Conservation (phyloP, 2,888 invertebrate genomes). For the Thereva unica region DNA sequence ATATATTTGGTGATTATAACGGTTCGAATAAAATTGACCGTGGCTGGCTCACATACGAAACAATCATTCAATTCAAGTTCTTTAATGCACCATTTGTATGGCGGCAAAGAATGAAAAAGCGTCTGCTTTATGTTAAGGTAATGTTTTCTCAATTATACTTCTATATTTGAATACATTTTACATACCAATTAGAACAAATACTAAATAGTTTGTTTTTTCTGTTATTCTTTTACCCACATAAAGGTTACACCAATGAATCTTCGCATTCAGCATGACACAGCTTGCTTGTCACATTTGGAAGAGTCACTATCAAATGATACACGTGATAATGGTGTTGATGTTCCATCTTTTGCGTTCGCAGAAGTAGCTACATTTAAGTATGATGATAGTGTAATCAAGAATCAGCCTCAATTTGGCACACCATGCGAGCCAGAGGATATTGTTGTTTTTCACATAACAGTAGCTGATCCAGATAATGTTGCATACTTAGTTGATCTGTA, state of each 20-base stretch:
- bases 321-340: conserved; percentile 62
- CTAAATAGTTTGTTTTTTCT: background rate
- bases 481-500: conserved; percentile 87
- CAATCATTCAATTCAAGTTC: conserved; percentile 82
- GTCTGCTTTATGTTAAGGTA: conserved; percentile 70
- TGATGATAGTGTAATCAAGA: conserved; percentile 67
- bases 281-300: conserved; percentile 58
- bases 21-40: conserved; percentile 66
- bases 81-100: conserved; percentile 78
- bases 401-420: conserved; percentile 83
- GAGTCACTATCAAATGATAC: conserved; percentile 69
- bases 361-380: conserved; percentile 72
- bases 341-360: conserved; percentile 60
- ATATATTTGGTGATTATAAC: conserved; percentile 71
- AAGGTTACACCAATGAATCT: conserved; percentile 73
- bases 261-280: conserved; percentile 57
- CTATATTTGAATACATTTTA: background rate
- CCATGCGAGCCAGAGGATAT: conserved; percentile 73
- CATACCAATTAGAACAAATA: background rate
- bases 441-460: conserved; percentile 77
- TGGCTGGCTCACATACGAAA: conserved; percentile 85
- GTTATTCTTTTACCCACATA: background rate
- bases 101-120: conserved; percentile 70
- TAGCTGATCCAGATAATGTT: conserved; percentile 72
- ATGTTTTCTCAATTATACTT: conserved; percentile 44